Percentiles rank a stretch among this genome's conserved stretches.
Evolutionary conservation across 2,888 invertebrate genomes (phyloP).

Genomic region (Troides helena): DNA sequence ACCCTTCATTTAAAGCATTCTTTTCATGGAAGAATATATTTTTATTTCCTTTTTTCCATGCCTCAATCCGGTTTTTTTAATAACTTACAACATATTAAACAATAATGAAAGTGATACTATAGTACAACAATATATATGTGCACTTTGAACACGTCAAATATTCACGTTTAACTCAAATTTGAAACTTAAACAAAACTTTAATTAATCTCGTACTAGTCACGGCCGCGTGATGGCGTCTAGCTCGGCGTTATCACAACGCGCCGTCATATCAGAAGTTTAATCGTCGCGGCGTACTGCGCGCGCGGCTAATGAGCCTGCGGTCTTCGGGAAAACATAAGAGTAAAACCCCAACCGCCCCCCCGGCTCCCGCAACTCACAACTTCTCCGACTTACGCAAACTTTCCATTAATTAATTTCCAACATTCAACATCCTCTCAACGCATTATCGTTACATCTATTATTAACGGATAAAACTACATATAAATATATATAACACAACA

Average conservation of each 20-base stretch:
- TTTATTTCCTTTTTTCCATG: no score
- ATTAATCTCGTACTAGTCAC: conserved; percentile 56
- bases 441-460: conserved; percentile 8
- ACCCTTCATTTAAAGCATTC: no score
- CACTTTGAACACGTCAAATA: conserved; percentile 16
- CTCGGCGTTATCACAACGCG: conserved; percentile 61
- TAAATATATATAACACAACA: background rate
- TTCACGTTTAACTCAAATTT: conserved; percentile 19
- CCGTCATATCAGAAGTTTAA: conserved; percentile 68
- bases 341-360: conserved; percentile 46
- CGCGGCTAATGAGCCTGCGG: conserved; percentile 77
- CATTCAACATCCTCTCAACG: conserved; percentile 24
- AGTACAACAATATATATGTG: background rate
- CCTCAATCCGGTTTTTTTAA: no score
- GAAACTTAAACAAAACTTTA: conserved; percentile 51
- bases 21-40: no score
- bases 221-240: conserved; percentile 43
- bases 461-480: conserved; percentile 6
- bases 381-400: conserved; percentile 64
- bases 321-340: conserved; percentile 67
- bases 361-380: conserved; percentile 43
- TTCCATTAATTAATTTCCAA: conserved; percentile 60
- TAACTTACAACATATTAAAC: no score
- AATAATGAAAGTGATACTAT: no score
- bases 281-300: conserved; percentile 69